Evolutionary conservation across 2,888 invertebrate genomes (phyloP), one percentile per base, ranked within the genome.

Genomic region (Globia sparganii): DNA sequence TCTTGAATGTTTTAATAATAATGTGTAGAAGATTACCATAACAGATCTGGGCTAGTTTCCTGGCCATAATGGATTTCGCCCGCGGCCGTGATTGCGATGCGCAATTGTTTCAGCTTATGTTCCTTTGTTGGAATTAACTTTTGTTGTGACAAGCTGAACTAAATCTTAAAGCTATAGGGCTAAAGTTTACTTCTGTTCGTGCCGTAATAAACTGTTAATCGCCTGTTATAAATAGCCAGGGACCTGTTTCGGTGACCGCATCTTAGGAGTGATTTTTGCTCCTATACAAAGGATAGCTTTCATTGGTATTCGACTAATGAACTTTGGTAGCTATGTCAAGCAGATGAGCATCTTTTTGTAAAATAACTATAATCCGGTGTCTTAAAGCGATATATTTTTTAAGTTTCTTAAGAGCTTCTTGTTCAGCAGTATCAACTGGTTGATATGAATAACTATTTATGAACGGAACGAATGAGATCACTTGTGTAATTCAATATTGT

Each of bases 81-180:
- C 77, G 87, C 72, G 86, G 89, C 87, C 77, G 80, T 88, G 85
- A 83, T 88, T 86, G 89, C 87, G 89, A 91, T 90, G 89, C 86
- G 87, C 91, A 90, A 92, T 91, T 92, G 91, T 92, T 91, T 91
- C 87, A 90, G 82, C 87, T 80, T 82, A 87, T 87, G 80, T 85
- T 88, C 90, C 91, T 91, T 91, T 91, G 91, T 91, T 90, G 85
- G 77, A 88, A 88, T 85, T 81, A 87, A 83, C 81, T 82, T 77
- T 46, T 67, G n/a, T 49, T 74, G 67, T 49, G n/a, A 68, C 65
- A 85, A 78, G 73, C 72, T 67, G 43, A 84, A 80, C 34, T 78
- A 43, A 65, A 80, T 81, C 77, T 75, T 87, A 70, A 69, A 69
- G 11, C 49, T 53, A 31, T 15, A 34, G 1, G 0, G 11, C 56